Evolutionary conservation across 2,888 invertebrate genomes (phyloP).

Genomic region (Drosophila lutescens): DNA sequence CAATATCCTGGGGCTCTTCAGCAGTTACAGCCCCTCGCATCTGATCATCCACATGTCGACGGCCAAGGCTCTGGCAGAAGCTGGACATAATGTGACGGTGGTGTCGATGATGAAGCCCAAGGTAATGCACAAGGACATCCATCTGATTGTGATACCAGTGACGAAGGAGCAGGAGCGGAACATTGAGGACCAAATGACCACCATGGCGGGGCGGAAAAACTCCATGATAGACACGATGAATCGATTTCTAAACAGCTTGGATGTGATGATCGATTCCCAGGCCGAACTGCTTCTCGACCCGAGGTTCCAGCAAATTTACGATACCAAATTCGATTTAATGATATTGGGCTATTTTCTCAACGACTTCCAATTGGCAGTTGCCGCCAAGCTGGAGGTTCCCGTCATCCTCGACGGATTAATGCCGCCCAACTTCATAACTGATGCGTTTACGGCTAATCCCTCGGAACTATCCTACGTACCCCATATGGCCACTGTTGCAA

Average conservation of each 20-base stretch:
- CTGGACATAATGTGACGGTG: slow-evolving; percentile 82
- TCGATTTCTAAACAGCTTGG: slow-evolving; percentile 51
- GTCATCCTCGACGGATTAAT: slow-evolving; percentile 72
- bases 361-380: slow-evolving; percentile 78
- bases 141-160: slow-evolving; percentile 70
- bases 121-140: slow-evolving; percentile 68
- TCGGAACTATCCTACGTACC: slow-evolving; percentile 76
- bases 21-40: slow-evolving; percentile 81
- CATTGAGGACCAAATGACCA: slow-evolving; percentile 44
- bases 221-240: slow-evolving; percentile 31
- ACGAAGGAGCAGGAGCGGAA: slow-evolving; percentile 52
- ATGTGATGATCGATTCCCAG: slow-evolving; percentile 65
- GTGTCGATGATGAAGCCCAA: slow-evolving; percentile 71
- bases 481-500: slow-evolving; percentile 28
- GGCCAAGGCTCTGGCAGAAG: slow-evolving; percentile 71
- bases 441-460: slow-evolving; percentile 75
- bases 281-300: slow-evolving; percentile 63
- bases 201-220: slow-evolving; percentile 60
- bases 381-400: slow-evolving; percentile 77
- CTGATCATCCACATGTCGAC: slow-evolving; percentile 81
- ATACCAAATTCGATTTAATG: slow-evolving; percentile 79
- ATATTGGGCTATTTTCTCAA: slow-evolving; percentile 82
- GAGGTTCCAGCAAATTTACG: slow-evolving; percentile 73
- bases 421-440: slow-evolving; percentile 48
- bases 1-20: slow-evolving; percentile 81